Base-by-base conservation (phyloP, 2,888 invertebrate species). In the Mamestra brassicae region DNA sequence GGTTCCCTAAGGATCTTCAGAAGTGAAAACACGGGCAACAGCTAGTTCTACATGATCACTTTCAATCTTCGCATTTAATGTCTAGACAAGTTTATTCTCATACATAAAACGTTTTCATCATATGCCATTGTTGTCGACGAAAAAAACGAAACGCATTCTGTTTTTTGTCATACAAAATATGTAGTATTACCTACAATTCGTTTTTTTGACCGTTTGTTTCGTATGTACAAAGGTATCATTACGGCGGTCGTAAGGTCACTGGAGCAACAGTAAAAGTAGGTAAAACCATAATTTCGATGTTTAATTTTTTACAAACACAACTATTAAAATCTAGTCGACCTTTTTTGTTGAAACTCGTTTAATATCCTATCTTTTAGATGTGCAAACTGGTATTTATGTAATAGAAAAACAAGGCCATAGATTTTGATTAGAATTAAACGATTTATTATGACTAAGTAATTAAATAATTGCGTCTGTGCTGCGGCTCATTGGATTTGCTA, bases 241-340 rank as follows among this genome's bases (percentile, higher is more conserved):
- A 78, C 60, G 58, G 45, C 45, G 63, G 74, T 74, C 76, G 76
- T 74, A 83, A 88, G 87, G 87, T 88, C 68, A 87, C 61, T 80
- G 50, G 87, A 80, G 58, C 83, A 80, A 13, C 71, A 71, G 87
- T 86, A 87, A 88, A 86, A 87, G 85, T 85, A 77, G 85, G 75
- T 73, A 74, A 80, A 62, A 70, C 71, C 50, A 81, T 84, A 63
- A 76, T 86, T 74, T 71, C 3, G 52, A 74, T 63, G 62, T 34
- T 77, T 47, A 61, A n/a, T 75, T 74, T 75, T 76, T 73, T 63
- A 45, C 34, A 52, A 71, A 68, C 67, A 57, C 17, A 15, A 34
- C 47, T 36, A 36, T 62, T 63, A 66, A 17, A 15, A 52, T 66
- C 34, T 36, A 54, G 42, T 45, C 42, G 47, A 45, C 26, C 11